Evolutionary conservation across 2,113 vertebrate genomes (phyloP).

Genomic region (Arenaria interpres): DNA sequence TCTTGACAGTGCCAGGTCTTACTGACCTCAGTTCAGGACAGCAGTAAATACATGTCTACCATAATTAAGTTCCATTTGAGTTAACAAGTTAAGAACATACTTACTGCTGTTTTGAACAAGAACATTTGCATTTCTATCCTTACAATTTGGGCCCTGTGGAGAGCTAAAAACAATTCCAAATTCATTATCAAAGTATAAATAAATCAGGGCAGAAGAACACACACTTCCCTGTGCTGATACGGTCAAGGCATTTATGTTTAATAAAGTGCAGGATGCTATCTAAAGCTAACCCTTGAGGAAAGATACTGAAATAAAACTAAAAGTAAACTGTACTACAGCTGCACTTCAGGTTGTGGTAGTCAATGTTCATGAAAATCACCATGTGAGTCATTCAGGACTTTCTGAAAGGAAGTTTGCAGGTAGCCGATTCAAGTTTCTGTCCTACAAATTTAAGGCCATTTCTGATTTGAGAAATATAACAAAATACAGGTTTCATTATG

Average conservation of each 20-base stretch:
- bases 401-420: neutral
- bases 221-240: neutral
- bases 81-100: neutral
- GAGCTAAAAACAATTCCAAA: neutral
- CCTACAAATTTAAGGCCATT: neutral
- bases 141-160: neutral
- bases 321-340: neutral
- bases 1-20: conserved; percentile 34
- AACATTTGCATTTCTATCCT: conserved; percentile 10
- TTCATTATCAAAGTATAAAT: neutral
- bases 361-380: neutral
- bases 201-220: neutral
- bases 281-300: neutral
- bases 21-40: conserved; percentile 37
- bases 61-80: neutral
- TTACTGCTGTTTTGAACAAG: neutral
- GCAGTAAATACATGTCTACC: conserved; percentile 14
- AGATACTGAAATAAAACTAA: neutral
- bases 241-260: neutral
- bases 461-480: neutral
- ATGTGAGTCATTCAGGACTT: neutral
- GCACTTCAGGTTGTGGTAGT: neutral
- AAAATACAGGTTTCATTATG: neutral
- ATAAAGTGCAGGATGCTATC: neutral
- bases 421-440: neutral